Evolutionary conservation across 2,113 vertebrate genomes (phyloP).

Genomic region (Forbesichthys papilliferus): DNA sequence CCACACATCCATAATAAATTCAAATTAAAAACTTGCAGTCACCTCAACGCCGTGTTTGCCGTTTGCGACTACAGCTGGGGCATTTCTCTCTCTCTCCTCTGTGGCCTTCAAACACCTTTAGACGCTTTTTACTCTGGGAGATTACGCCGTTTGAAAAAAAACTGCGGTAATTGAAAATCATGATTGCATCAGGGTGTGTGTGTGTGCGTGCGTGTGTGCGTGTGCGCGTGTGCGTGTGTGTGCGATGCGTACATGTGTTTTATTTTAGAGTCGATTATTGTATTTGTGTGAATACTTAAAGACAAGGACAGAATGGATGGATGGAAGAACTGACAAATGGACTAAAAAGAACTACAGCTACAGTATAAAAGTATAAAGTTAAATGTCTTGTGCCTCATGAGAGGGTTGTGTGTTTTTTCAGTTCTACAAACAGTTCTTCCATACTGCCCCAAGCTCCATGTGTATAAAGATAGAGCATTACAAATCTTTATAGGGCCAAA

Average conservation of each 20-base stretch:
- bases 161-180: no score
- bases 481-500: no score
- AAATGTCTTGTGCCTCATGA: no score
- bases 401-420: no score
- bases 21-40: slow-evolving; percentile 55
- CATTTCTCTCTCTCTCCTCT: background rate
- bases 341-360: no score
- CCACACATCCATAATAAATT: slow-evolving; percentile 54
- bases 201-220: background rate
- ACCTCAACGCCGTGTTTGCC: slow-evolving; percentile 24
- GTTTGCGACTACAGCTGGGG: slow-evolving; percentile 7
- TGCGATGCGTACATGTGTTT: background rate
- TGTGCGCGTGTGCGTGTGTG: background rate
- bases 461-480: no score
- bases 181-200: background rate
- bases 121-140: no score
- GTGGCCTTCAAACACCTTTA: background rate
- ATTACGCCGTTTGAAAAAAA: background rate
- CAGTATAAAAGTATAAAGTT: no score
- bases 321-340: background rate
- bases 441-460: no score
- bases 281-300: background rate
- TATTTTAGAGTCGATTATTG: background rate
- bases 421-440: no score
- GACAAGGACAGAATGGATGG: background rate